phyloP scores from a whole-genome alignment of 2,113 vertebrate genomes.

The Octodon degus region DNA sequence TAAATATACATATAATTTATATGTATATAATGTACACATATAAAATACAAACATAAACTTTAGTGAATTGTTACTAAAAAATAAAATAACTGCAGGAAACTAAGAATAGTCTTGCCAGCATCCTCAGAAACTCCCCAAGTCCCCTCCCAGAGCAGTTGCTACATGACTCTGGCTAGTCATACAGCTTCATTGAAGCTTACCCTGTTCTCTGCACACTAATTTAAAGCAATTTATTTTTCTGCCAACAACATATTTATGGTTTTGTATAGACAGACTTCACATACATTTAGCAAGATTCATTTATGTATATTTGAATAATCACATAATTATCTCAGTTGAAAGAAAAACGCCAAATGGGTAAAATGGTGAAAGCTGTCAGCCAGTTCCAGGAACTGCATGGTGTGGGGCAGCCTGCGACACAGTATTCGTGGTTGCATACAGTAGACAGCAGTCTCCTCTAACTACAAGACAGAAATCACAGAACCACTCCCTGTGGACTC shows the following conservation, averaged over 20 bases:
- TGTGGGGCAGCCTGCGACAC: no score
- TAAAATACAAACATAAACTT: neutral
- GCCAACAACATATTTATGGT: neutral
- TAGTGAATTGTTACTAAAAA: neutral
- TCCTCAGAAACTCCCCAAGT: neutral
- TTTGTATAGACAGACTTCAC: neutral
- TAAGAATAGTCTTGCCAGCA: neutral
- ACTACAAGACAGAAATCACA: neutral
- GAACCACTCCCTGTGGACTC: neutral
- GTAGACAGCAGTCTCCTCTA: neutral
- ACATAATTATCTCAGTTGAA: neutral
- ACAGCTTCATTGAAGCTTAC: neutral
- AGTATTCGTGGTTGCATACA: neutral
- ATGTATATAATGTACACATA: no score
- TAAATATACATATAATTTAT: no score
- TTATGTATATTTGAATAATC: neutral
- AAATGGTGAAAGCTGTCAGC: neutral
- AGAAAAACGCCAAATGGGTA: neutral
- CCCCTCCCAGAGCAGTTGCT: neutral
- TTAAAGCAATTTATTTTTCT: neutral
- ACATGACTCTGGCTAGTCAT: neutral
- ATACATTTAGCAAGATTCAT: neutral
- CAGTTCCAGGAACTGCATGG: neutral
- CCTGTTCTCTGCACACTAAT: neutral
- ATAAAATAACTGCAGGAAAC: neutral